These are phyloP conservation scores for Cirrhinus molitorella DNA, from an alignment of 2,797 vertebrate genomes.

Conservation along the genomic window DNA sequence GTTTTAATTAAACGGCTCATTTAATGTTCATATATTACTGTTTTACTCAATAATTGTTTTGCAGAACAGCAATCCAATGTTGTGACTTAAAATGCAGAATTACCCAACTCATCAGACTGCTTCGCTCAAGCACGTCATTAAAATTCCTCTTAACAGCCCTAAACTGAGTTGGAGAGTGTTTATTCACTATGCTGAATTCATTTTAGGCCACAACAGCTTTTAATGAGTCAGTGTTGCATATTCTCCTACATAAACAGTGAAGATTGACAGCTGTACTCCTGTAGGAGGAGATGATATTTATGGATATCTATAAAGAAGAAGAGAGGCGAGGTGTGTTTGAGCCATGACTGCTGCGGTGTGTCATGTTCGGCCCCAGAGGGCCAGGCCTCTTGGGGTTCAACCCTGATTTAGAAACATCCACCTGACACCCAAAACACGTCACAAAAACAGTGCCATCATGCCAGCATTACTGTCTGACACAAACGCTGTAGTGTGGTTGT, in stretches of 20 bases:
- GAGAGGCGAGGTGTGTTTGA: constrained; percentile 19
- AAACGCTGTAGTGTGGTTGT: background rate
- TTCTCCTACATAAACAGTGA: constrained; percentile 49
- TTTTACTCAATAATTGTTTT: background rate
- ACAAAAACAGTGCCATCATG: background rate
- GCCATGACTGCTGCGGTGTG: constrained; percentile 12
- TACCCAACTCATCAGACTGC: constrained; percentile 59
- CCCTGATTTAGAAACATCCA: constrained; percentile 35
- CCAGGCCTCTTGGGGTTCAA: constrained; percentile 35
- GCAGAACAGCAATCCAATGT: background rate
- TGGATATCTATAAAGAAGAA: background rate
- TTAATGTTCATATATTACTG: constrained; percentile 63
- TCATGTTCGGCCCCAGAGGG: constrained; percentile 41
- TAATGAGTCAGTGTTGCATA: constrained; percentile 54
- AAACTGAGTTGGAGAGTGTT: background rate
- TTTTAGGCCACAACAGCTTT: constrained; percentile 34
- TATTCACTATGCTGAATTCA: constrained; percentile 14
- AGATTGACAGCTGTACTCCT: constrained; percentile 46
- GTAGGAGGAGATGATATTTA: constrained; percentile 31
- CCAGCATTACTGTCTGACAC: background rate
- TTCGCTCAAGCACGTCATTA: constrained; percentile 54
- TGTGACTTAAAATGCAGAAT: constrained; percentile 17
- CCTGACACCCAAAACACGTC: constrained; percentile 4
- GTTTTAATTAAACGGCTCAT: constrained; percentile 70
- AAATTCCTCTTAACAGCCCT: constrained; percentile 11